Evolutionary conservation across 1,140 invertebrate species (phyloP).

Genomic region (Whitmania pigra): DNA sequence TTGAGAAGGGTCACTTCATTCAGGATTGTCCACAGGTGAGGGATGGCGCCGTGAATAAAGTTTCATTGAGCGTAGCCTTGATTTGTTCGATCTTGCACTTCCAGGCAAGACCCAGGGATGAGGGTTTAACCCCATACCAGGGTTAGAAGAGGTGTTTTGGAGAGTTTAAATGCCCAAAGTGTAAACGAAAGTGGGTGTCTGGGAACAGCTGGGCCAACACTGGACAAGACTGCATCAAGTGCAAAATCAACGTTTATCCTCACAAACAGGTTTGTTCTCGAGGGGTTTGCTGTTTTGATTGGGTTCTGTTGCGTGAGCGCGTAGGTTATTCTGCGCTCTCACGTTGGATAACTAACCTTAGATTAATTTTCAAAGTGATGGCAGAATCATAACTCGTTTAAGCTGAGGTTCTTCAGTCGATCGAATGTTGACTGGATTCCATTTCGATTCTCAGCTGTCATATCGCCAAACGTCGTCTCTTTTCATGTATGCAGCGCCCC

Average conservation of each 20-base stretch:
- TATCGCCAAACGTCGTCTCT: not conserved
- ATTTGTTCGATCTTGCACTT: conserved; percentile 27
- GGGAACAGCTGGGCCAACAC: conserved; percentile 88
- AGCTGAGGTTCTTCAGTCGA: too few species aligned
- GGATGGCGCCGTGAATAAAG: not conserved
- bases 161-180: conserved; percentile 82
- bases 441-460: not conserved
- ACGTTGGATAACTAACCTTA: not conserved
- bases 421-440: not conserved
- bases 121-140: conserved; percentile 79
- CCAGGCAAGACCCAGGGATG: conserved; percentile 67
- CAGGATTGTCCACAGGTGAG: conserved; percentile 73
- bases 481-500: not conserved
- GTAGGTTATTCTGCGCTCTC: not conserved
- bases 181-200: conserved; percentile 87
- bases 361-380: too few species aligned
- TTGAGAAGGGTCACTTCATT: conserved; percentile 79
- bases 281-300: not conserved
- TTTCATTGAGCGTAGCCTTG: not conserved
- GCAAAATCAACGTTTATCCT: conserved; percentile 78
- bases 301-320: not conserved
- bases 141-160: conserved; percentile 85
- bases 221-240: conserved; percentile 85
- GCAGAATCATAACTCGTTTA: too few species aligned
- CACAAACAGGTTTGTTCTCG: conserved; percentile 94